phyloP scores from a whole-genome alignment of 2,797 vertebrate species.

The Aulostomus chinensis region DNA sequence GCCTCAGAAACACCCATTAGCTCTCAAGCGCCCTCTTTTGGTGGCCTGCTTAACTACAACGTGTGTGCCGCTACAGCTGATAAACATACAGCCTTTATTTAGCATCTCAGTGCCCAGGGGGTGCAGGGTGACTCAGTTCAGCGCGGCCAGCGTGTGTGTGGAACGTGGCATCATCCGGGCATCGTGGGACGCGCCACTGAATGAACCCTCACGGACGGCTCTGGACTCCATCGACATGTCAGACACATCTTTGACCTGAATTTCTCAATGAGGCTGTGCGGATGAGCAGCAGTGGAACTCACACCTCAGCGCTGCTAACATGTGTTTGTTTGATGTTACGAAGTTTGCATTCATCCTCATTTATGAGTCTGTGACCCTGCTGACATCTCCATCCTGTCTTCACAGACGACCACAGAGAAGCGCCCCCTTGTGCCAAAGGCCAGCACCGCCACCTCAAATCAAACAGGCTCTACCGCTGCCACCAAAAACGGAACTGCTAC shows the following conservation, averaged over 20 bases:
- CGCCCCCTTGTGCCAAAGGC: slow-evolving; percentile 81
- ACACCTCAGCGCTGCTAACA: background rate
- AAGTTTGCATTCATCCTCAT: background rate
- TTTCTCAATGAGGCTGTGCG: slow-evolving; percentile 12
- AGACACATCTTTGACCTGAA: background rate
- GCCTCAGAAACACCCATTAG: background rate
- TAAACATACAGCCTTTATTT: slow-evolving; percentile 25
- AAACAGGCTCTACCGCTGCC: slow-evolving; percentile 48
- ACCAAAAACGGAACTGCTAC: slow-evolving; percentile 72
- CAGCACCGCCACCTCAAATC: slow-evolving; percentile 45
- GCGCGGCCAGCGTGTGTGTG: slow-evolving; percentile 22
- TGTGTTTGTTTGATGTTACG: background rate
- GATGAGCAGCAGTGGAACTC: background rate
- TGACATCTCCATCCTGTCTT: background rate
- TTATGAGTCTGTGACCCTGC: too few relatives aligned
- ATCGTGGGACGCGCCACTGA: slow-evolving; percentile 4
- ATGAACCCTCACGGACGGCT: slow-evolving; percentile 8
- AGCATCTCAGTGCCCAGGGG: slow-evolving; percentile 13
- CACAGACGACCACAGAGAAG: slow-evolving; percentile 78
- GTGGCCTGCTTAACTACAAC: slow-evolving; percentile 35
- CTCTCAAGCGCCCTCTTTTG: slow-evolving; percentile 6
- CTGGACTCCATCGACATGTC: background rate
- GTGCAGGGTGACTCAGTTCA: slow-evolving; percentile 32
- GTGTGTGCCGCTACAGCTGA: background rate
- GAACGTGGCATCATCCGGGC: slow-evolving; percentile 18